Conservation (phyloP, 1,140 invertebrate genomes). For the Frieseomelitta varia region DNA sequence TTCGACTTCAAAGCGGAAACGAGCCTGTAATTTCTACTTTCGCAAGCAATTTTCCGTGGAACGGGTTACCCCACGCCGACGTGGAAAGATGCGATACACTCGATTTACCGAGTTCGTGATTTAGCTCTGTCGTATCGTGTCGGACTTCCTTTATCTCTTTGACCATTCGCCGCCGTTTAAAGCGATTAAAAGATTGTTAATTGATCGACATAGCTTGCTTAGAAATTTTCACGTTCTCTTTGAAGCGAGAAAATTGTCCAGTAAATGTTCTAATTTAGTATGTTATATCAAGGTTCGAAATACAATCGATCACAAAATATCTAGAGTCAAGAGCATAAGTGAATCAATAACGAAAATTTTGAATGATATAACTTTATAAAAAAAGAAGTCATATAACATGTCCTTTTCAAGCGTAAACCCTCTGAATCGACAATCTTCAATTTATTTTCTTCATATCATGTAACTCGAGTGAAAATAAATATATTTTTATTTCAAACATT, state of each 20-base stretch:
- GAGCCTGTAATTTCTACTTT: conserved; percentile 45
- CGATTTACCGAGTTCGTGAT: conserved; percentile 14
- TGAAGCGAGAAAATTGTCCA: neutral
- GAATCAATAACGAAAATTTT: no score
- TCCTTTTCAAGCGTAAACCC: no score
- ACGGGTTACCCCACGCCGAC: neutral
- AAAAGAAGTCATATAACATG: no score
- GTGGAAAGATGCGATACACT: conserved; percentile 10
- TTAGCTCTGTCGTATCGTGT: neutral
- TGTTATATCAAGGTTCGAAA: no score
- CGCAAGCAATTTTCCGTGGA: conserved; percentile 31
- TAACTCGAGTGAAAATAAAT: no score
- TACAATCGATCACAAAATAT: no score
- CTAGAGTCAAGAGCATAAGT: no score
- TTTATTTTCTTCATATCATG: no score
- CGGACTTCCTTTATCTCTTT: conserved; percentile 1
- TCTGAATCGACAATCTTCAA: no score
- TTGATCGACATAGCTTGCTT: neutral
- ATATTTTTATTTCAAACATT: no score
- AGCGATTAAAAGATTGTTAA: neutral
- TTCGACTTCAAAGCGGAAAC: conserved; percentile 39
- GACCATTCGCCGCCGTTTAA: neutral
- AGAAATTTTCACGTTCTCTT: neutral
- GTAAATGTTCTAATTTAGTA: no score
- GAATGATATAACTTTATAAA: no score